Evolutionary conservation across 1,140 invertebrate genomes (phyloP).

Genomic region (Marisa cornuarietis): DNA sequence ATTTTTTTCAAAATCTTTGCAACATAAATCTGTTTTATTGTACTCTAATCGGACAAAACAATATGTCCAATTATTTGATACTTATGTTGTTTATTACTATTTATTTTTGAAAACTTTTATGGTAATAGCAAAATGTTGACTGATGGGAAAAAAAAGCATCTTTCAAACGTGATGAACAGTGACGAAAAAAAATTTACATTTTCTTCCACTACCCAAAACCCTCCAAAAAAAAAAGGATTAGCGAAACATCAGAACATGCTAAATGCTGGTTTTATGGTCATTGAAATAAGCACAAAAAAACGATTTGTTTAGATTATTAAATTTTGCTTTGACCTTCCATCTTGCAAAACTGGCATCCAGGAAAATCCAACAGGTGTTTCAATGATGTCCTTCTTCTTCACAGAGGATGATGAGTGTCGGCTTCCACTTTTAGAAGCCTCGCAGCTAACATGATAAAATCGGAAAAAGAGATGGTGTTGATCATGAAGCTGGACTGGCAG

Average conservation of each 20-base stretch:
- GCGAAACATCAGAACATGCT: too few relatives aligned
- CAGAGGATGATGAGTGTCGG: constrained; percentile 33
- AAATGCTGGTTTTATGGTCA: background rate
- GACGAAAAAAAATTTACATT: too few relatives aligned
- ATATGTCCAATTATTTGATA: too few relatives aligned
- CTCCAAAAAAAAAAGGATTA: too few relatives aligned
- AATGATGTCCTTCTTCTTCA: constrained; percentile 66
- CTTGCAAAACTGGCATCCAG: constrained; percentile 85
- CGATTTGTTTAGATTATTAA: background rate
- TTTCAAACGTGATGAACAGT: too few relatives aligned
- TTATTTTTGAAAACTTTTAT: too few relatives aligned
- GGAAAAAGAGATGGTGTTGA: constrained; percentile 83
- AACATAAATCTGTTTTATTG: too few relatives aligned
- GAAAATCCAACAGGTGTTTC: constrained; percentile 91
- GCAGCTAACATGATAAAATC: constrained; percentile 96
- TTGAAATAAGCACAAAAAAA: background rate
- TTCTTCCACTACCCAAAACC: too few relatives aligned
- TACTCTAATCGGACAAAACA: too few relatives aligned
- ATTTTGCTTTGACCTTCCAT: constrained; percentile 71
- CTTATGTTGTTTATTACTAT: too few relatives aligned
- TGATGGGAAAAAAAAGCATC: too few relatives aligned
- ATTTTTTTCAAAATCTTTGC: background rate
- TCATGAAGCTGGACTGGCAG: constrained; percentile 88
- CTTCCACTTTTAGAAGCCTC: constrained; percentile 68
- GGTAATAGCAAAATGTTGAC: too few relatives aligned